Conservation (phyloP, 2,888 invertebrate genomes). For the Synanthedon vespiformis region DNA sequence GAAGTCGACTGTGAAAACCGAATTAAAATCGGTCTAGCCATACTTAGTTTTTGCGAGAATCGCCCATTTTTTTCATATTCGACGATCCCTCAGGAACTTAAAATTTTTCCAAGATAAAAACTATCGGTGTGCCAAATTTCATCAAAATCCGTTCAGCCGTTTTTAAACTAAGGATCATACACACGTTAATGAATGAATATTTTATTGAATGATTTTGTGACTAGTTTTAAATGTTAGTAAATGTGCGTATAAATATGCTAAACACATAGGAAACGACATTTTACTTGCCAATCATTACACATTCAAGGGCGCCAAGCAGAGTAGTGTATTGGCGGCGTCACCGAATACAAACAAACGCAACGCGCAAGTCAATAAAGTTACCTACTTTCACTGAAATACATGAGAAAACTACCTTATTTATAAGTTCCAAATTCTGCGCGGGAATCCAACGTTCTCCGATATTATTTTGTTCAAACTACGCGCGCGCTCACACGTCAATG, state of each 20-base stretch:
- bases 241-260: neutral
- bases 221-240: too few relatives aligned
- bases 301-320: conserved; percentile 30
- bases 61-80: too few relatives aligned
- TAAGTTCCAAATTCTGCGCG: conserved; percentile 1
- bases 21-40: too few relatives aligned
- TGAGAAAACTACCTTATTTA: neutral
- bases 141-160: too few relatives aligned
- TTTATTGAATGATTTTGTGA: too few relatives aligned
- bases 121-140: too few relatives aligned
- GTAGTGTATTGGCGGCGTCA: conserved; percentile 34
- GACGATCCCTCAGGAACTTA: too few relatives aligned
- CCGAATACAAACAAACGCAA: conserved; percentile 28
- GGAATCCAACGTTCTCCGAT: conserved; percentile 7
- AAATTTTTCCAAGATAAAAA: too few relatives aligned
- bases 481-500: conserved; percentile 51
- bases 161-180: too few relatives aligned
- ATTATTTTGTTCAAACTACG: conserved; percentile 29
- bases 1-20: too few relatives aligned
- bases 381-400: conserved; percentile 44
- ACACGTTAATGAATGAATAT: too few relatives aligned
- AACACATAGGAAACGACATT: neutral
- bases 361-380: conserved; percentile 20
- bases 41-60: too few relatives aligned
- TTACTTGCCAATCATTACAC: conserved; percentile 38